These are phyloP conservation scores for Eristalis tenax DNA, from an alignment of 2,888 invertebrate genomes.

Conservation along the genomic window DNA sequence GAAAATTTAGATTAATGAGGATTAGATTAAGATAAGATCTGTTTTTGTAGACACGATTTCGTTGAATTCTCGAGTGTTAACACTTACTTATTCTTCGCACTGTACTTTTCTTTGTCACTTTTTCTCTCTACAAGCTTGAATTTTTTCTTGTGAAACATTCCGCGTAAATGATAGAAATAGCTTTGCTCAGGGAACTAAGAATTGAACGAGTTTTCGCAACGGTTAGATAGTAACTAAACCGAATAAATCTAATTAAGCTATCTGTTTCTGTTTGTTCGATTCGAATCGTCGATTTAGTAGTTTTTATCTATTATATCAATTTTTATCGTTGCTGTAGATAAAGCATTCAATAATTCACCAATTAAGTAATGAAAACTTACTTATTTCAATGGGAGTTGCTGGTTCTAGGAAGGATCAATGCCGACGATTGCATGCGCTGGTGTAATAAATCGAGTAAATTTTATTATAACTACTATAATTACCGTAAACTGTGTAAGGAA, in stretches of 20 bases:
- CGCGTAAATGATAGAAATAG: not conserved
- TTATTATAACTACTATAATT: not conserved
- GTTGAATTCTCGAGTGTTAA: not conserved
- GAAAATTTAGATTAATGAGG: not conserved
- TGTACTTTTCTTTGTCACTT: slow-evolving; percentile 38
- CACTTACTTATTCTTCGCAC: slow-evolving; percentile 42
- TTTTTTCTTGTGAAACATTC: slow-evolving; percentile 48
- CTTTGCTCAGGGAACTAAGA: not conserved
- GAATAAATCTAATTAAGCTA: slow-evolving; percentile 56
- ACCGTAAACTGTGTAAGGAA: not conserved
- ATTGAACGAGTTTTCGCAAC: slow-evolving; percentile 1
- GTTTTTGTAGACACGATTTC: not conserved
- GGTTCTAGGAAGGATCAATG: not conserved
- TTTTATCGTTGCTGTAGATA: slow-evolving; percentile 51
- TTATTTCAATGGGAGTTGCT: not conserved
- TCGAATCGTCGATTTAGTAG: slow-evolving; percentile 20
- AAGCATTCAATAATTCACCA: slow-evolving; percentile 1
- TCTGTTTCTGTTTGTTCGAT: slow-evolving; percentile 28
- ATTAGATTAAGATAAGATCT: not conserved
- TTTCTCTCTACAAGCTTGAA: slow-evolving; percentile 31
- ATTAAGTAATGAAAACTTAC: slow-evolving; percentile 17
- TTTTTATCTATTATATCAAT: slow-evolving; percentile 37
- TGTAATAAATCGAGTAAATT: not conserved
- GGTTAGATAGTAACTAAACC: slow-evolving; percentile 26
- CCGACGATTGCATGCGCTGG: not conserved